Percentiles rank a stretch among this genome's conserved stretches.
Conservation (phyloP, 2,888 invertebrate genomes). For the Invenusta paracnida region DNA sequence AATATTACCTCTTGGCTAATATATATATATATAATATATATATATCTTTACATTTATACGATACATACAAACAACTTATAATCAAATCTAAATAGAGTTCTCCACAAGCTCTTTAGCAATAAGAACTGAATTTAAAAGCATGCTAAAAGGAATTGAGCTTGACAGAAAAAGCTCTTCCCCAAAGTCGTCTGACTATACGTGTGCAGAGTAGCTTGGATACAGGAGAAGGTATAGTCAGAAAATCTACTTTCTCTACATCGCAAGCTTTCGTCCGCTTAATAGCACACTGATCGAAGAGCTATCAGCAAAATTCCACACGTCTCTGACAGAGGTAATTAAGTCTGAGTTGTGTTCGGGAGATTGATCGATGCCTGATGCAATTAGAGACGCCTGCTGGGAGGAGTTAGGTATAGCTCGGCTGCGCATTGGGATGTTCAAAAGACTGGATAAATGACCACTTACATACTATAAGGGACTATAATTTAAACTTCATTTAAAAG, state of each 20-base stretch:
- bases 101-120: no score
- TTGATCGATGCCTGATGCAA: slow-evolving; percentile 21
- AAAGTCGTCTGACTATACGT: not conserved
- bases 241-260: not conserved
- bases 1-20: no score
- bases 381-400: slow-evolving; percentile 10
- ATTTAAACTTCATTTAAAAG: no score
- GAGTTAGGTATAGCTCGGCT: not conserved
- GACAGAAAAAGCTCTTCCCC: not conserved
- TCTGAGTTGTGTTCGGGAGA: slow-evolving; percentile 13
- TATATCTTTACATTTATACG: no score
- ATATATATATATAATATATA: no score
- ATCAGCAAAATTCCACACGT: slow-evolving; percentile 1
- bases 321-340: slow-evolving; percentile 29
- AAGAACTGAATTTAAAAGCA: slow-evolving; percentile 11
- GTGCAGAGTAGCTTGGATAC: no score
- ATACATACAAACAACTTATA: no score
- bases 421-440: not conserved
- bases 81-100: no score
- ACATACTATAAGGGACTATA: no score
- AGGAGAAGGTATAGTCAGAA: no score
- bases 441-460: slow-evolving; percentile 18
- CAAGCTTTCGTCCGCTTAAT: not conserved
- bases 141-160: not conserved
- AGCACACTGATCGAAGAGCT: slow-evolving; percentile 6